Evolutionary conservation across 1,140 invertebrate species (phyloP).

Genomic region (Neotoxoptera formosana): DNA sequence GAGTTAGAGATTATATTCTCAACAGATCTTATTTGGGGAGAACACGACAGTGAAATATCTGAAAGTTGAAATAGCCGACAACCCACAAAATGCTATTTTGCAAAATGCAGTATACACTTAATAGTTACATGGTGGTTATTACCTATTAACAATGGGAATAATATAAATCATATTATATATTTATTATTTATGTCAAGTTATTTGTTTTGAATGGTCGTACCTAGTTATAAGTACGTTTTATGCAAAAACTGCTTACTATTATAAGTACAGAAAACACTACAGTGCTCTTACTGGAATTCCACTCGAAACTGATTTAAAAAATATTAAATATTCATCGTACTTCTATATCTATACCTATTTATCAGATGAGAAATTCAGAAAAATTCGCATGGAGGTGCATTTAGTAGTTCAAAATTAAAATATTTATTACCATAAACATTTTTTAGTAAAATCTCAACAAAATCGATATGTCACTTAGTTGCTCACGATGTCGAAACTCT

Average conservation of each 20-base stretch:
- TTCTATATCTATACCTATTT: not conserved
- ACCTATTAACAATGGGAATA: not conserved
- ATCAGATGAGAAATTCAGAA: not conserved
- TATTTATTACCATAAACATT: not conserved
- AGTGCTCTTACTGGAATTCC: not conserved
- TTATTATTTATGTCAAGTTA: not conserved
- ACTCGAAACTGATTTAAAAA: not conserved
- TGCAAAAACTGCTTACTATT: not conserved
- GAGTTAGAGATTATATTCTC: not conserved
- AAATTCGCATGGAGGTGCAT: not conserved
- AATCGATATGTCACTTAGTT: not conserved
- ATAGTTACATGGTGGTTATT: not conserved
- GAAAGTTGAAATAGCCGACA: not conserved
- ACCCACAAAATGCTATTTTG: not conserved
- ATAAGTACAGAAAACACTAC: not conserved
- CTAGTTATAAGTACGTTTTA: not conserved
- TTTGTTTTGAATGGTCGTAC: not conserved
- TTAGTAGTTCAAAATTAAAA: not conserved
- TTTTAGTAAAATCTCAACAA: not conserved
- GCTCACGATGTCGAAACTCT: not conserved
- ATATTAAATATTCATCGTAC: not conserved
- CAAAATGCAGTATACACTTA: not conserved
- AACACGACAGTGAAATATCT: not conserved
- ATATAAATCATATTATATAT: not conserved
- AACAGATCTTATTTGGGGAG: not conserved